A percentile compares a stretch with the other conserved stretches of the same genome.
phyloP scores from a whole-genome alignment of 2,888 invertebrate genomes.

The Desoria tigrina region DNA sequence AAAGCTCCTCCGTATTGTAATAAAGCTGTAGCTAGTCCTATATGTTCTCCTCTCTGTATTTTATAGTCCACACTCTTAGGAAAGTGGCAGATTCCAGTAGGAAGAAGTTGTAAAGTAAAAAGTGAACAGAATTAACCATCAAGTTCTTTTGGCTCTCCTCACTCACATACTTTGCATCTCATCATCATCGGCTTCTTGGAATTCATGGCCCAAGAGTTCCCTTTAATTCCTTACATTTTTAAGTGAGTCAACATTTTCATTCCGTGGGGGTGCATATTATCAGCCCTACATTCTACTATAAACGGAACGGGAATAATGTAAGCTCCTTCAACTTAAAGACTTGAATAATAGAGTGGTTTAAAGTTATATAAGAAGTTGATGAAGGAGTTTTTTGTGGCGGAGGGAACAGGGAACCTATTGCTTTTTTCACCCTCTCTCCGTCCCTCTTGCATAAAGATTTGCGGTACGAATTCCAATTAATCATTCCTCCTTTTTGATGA shows the following conservation, averaged over 20 bases:
- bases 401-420: too few species aligned
- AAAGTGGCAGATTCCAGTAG: slow-evolving; percentile 4
- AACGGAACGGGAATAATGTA: too few species aligned
- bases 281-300: too few species aligned
- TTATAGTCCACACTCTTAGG: too few species aligned
- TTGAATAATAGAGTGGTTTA: too few species aligned
- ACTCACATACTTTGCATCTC: slow-evolving; percentile 17
- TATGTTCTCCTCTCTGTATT: too few species aligned
- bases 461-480: slow-evolving; percentile 19
- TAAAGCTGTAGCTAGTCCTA: too few species aligned
- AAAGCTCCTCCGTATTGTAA: slow-evolving; percentile 11
- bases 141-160: slow-evolving; percentile 4
- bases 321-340: too few species aligned
- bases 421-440: too few species aligned
- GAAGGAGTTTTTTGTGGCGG: too few species aligned
- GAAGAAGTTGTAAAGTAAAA: not conserved
- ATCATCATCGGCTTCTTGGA: slow-evolving; percentile 29
- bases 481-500: slow-evolving; percentile 7
- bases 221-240: slow-evolving; percentile 35
- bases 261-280: not conserved
- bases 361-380: too few species aligned
- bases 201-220: slow-evolving; percentile 30
- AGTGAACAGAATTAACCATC: not conserved
- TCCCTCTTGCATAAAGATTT: not conserved
- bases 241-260: slow-evolving; percentile 40